Conservation (phyloP, 2,113 vertebrate genomes). For the Stercorarius parasiticus region DNA sequence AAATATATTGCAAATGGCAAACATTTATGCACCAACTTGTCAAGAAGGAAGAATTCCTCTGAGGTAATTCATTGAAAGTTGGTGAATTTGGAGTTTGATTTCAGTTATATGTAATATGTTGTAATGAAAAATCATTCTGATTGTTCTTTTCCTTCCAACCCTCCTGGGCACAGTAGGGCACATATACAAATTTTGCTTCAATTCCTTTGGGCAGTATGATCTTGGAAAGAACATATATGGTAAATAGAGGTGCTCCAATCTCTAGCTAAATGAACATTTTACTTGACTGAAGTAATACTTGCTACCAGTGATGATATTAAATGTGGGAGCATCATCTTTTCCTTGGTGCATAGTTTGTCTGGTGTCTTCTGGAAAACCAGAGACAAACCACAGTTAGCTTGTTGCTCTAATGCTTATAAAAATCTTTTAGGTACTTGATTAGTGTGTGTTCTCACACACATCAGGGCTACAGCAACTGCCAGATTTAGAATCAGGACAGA, state of each 20-base stretch:
- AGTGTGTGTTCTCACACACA: not conserved
- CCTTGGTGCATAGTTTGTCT: not conserved
- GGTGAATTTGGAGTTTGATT: not conserved
- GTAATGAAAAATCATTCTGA: not conserved
- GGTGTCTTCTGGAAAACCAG: not conserved
- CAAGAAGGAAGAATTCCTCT: not conserved
- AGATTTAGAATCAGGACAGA: not conserved
- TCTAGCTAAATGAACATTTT: not conserved
- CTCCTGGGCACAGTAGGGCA: not conserved
- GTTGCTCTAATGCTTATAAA: not conserved
- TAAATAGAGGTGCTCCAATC: not conserved
- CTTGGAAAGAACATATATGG: not conserved
- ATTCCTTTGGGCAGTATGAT: not conserved
- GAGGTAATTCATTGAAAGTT: not conserved
- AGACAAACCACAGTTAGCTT: not conserved
- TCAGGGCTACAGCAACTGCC: not conserved
- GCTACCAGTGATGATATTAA: not conserved
- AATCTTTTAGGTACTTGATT: not conserved
- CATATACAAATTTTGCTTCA: not conserved
- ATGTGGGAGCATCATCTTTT: not conserved
- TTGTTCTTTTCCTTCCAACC: not conserved
- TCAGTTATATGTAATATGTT: not conserved
- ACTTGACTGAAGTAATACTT: not conserved
- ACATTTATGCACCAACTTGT: not conserved
- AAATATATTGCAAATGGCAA: not conserved